These are phyloP conservation scores for Cyprinus carpio DNA, from an alignment of 2,113 vertebrate species.

Conservation along the genomic window DNA sequence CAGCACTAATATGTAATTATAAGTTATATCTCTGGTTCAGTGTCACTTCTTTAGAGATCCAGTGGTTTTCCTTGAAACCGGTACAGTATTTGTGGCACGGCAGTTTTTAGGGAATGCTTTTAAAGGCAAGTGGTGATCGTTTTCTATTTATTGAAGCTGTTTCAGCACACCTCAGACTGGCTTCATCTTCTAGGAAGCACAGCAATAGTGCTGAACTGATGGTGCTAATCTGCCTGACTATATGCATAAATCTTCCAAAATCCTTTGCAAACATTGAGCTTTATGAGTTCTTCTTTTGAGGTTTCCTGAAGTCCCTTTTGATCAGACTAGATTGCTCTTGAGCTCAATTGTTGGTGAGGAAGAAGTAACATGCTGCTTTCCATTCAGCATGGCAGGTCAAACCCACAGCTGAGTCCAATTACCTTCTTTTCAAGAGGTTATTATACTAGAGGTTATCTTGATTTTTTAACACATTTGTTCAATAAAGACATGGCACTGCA, in stretches of 20 bases:
- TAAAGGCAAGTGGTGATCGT: neutral
- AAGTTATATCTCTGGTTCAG: neutral
- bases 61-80: neutral
- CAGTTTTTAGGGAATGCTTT: neutral
- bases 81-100: neutral
- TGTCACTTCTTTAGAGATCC: neutral
- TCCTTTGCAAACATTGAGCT: neutral
- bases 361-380: slow-evolving; percentile 10
- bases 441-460: slow-evolving; percentile 11
- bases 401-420: slow-evolving; percentile 9
- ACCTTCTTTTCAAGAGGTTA: neutral
- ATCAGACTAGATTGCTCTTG: slow-evolving; percentile 3
- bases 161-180: neutral
- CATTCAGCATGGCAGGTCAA: slow-evolving; percentile 4
- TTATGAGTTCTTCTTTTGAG: slow-evolving; percentile 18
- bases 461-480: slow-evolving; percentile 16
- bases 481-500: neutral
- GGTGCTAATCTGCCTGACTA: neutral
- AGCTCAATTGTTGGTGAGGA: neutral
- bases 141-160: neutral
- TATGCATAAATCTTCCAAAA: slow-evolving; percentile 14
- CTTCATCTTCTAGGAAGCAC: neutral
- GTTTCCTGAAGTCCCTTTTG: slow-evolving; percentile 1
- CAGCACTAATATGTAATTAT: no score
- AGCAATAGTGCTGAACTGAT: slow-evolving; percentile 27